Percentiles rank a stretch among this genome's conserved stretches.
Evolutionary conservation across 1,140 invertebrate genomes (phyloP).

Genomic region (Ceratina australensis): DNA sequence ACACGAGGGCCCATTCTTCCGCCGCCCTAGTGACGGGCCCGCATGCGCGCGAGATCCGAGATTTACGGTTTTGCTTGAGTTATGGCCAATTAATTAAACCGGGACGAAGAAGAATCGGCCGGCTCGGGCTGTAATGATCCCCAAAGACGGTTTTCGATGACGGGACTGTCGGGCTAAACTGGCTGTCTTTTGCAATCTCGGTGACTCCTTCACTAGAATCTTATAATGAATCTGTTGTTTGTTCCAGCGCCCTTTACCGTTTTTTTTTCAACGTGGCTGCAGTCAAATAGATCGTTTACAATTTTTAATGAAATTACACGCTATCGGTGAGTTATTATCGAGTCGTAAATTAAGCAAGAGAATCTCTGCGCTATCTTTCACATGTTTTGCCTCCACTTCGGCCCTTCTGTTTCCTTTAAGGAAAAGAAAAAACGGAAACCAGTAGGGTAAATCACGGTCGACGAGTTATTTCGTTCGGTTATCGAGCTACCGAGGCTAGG

Average conservation of each 20-base stretch:
- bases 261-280: no score
- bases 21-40: slow-evolving; percentile 24
- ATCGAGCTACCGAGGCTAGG: slow-evolving; percentile 29
- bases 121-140: slow-evolving; percentile 50
- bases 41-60: slow-evolving; percentile 65
- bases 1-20: slow-evolving; percentile 65
- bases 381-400: no score
- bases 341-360: no score
- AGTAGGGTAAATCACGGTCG: slow-evolving; percentile 42
- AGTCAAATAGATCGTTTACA: no score
- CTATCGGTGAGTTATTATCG: no score
- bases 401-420: not conserved
- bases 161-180: not conserved
- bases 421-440: not conserved
- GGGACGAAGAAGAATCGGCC: slow-evolving; percentile 39
- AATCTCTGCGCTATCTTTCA: no score
- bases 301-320: no score
- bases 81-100: slow-evolving; percentile 77
- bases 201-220: no score
- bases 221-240: no score
- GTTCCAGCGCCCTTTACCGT: no score
- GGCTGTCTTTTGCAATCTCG: slow-evolving; percentile 1
- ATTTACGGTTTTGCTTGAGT: slow-evolving; percentile 76
- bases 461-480: slow-evolving; percentile 29
- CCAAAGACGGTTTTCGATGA: slow-evolving; percentile 33